Evolutionary conservation across 1,140 invertebrate genomes (phyloP).

Genomic region (Procambarus virginalis): DNA sequence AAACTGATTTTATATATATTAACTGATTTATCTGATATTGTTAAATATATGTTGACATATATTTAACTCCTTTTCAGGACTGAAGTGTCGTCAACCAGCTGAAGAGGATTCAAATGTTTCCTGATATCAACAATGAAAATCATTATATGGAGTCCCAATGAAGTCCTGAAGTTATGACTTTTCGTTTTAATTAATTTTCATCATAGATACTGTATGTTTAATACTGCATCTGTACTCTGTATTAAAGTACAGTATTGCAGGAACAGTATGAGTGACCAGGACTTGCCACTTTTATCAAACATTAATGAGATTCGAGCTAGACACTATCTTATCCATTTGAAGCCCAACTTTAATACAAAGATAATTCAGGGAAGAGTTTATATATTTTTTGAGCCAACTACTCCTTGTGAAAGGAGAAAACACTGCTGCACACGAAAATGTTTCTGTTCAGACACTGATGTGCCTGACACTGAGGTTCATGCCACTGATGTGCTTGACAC

Average conservation of each 20-base stretch:
- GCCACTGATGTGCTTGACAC: too few relatives aligned
- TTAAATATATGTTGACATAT: too few relatives aligned
- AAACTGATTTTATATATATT: too few relatives aligned
- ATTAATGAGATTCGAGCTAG: constrained; percentile 54
- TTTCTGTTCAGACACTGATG: constrained; percentile 52
- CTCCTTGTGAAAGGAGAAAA: constrained; percentile 61
- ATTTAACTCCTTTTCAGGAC: background rate
- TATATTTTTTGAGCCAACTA: constrained; percentile 68
- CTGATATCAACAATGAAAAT: background rate
- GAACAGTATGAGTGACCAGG: constrained; percentile 45
- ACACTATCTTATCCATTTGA: constrained; percentile 72
- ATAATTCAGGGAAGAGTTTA: constrained; percentile 71
- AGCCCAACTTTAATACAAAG: constrained; percentile 70
- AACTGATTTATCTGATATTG: too few relatives aligned
- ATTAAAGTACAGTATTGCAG: background rate
- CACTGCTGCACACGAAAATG: constrained; percentile 69
- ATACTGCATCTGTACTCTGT: background rate
- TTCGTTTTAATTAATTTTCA: background rate
- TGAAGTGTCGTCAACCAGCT: background rate
- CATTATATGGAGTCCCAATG: background rate
- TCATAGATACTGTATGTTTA: background rate
- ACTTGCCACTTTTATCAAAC: constrained; percentile 52
- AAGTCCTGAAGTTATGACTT: background rate
- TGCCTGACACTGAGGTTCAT: too few relatives aligned
- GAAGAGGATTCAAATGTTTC: background rate